Evolutionary conservation across 2,113 vertebrate species (phyloP).

Genomic region (Sapayoa aenigma): DNA sequence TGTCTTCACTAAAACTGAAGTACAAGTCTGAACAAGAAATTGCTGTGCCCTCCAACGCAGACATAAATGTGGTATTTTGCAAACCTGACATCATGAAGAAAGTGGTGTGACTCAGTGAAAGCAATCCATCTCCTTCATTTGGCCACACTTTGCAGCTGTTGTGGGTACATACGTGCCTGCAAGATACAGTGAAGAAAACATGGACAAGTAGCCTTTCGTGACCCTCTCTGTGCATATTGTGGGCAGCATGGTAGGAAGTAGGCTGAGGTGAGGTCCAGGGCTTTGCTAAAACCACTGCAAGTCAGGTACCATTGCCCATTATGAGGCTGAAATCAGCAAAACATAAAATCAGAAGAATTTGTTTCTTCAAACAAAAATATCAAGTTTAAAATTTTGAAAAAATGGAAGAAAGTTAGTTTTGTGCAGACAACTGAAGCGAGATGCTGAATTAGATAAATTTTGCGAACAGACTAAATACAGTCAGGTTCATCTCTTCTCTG

Average conservation of each 20-base stretch:
- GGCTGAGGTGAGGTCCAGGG: neutral
- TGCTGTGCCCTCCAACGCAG: neutral
- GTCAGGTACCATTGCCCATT: neutral
- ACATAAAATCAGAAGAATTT: neutral
- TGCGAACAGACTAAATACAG: neutral
- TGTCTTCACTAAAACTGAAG: neutral
- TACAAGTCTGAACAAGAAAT: neutral
- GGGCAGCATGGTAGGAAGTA: neutral
- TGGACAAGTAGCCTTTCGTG: fast-evolving
- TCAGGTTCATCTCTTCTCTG: neutral
- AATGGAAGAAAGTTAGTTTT: neutral
- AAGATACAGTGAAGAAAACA: neutral
- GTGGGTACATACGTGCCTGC: neutral
- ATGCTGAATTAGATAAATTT: neutral
- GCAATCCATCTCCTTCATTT: neutral
- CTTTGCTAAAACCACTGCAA: neutral
- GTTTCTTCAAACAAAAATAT: neutral
- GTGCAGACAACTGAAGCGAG: neutral
- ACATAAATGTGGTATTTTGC: neutral
- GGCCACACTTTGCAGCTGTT: neutral
- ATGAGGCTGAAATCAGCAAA: neutral
- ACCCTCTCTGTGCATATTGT: neutral
- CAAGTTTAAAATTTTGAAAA: neutral
- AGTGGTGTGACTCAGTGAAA: neutral
- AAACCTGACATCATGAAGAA: neutral